Base-by-base conservation (phyloP, 2,797 vertebrate species). In the Mormyrus hasselquistii region DNA sequence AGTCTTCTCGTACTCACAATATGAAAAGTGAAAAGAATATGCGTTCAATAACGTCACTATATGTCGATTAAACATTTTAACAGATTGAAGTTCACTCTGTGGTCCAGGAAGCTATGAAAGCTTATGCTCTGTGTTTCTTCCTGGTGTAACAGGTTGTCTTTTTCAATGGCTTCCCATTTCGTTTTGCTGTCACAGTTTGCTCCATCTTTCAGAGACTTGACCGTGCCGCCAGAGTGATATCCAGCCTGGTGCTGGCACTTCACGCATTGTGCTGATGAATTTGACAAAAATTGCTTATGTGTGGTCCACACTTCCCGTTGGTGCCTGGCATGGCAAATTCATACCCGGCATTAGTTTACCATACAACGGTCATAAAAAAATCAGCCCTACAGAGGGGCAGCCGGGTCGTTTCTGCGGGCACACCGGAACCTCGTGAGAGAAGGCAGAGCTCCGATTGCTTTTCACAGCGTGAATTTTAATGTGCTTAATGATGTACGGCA, bases 201-300 rank as follows among this genome's bases (percentile, higher is more conserved):
- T 29, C 59, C 10, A 34, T 6, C 87, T 49, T 14, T 87, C 14
- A 87, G 12, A 59, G n/a, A 69, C 59, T 44, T n/a, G 9, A 44
- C 59, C 10, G 8, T 65, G 44, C 57, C 41, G 34, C 59, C 4
- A 2, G 10, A 29, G 38, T 44, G 38, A 62, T 47, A 87, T 69
- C 38, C 41, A 50, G n/a, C 87, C 59, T 16, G 16, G 4, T 41
- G 10, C 57, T 8, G 6, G 57, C 55, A 65, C 4, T 59, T 59
- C 16, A 34, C 49, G 55, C 38, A 38, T 9, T 8, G 10, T 44
- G 16, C 8, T 69, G 44, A 34, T 47, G 65, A 44, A 87, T 87
- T 69, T 87, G 87, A 69, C 57, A 87, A 69, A 87, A 87, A 69
- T 49, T 49, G 41, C 41, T 69, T 38, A 10, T 87, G 53, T 87